These are phyloP conservation scores for Venusia cambrica DNA, from an alignment of 2,888 invertebrate genomes.

Conservation along the genomic window DNA sequence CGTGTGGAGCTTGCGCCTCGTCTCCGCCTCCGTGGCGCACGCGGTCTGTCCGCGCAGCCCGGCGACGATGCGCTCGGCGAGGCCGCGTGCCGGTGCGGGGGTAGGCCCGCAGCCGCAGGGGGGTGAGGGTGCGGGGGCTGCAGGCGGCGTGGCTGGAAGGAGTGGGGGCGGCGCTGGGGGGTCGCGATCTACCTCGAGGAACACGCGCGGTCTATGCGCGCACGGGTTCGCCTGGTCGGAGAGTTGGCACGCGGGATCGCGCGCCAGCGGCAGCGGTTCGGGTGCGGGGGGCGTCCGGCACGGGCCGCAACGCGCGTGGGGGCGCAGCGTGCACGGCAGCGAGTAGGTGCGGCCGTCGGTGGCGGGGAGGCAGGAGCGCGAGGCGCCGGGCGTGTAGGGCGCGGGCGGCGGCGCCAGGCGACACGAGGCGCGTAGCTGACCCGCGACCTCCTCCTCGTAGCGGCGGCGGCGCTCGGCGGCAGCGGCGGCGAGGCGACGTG, in stretches of 20 bases:
- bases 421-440: slow-evolving; percentile 6
- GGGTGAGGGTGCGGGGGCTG: slow-evolving; percentile 1
- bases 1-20: too few relatives aligned
- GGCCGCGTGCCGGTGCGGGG: slow-evolving; percentile 6
- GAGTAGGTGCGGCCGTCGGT: slow-evolving; percentile 41
- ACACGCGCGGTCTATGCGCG: slow-evolving; percentile 45
- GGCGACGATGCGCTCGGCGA: slow-evolving; percentile 30
- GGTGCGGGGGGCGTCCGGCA: slow-evolving; percentile 37
- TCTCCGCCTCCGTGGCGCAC: not conserved
- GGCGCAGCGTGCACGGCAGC: slow-evolving; percentile 20
- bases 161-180: not conserved
- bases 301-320: slow-evolving; percentile 27
- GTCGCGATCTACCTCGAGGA: slow-evolving; percentile 45
- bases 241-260: slow-evolving; percentile 38
- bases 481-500: slow-evolving; percentile 35
- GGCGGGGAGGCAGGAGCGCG: slow-evolving; percentile 39
- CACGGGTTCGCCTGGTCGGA: slow-evolving; percentile 41
- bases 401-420: slow-evolving; percentile 12
- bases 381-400: slow-evolving; percentile 30
- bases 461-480: slow-evolving; percentile 30
- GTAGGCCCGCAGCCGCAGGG: not conserved
- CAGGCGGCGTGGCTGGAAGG: slow-evolving; percentile 3
- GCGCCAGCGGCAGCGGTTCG: slow-evolving; percentile 32
- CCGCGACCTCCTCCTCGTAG: slow-evolving; percentile 35
- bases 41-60: slow-evolving; percentile 19